A percentile compares a stretch with the other conserved stretches of the same genome.
These are phyloP conservation scores for Therioaphis trifolii DNA, from an alignment of 2,888 invertebrate species.

Conservation along the genomic window DNA sequence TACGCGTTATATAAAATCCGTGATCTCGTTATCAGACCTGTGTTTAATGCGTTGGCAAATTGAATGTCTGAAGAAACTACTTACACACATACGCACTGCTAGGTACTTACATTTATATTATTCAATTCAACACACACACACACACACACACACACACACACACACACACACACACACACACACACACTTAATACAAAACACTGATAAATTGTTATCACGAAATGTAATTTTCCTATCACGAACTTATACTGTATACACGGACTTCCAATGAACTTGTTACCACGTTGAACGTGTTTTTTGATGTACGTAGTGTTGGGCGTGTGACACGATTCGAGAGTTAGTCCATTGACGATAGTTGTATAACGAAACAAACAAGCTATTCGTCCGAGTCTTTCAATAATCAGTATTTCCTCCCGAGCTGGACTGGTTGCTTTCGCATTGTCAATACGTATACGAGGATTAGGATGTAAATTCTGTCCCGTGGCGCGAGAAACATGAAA, in stretches of 20 bases:
- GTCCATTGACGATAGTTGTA: not conserved
- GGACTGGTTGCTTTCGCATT: no score
- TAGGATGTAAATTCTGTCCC: no score
- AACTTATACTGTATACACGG: constrained; percentile 25
- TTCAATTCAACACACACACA: not conserved
- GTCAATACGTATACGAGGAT: no score
- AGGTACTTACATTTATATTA: not conserved
- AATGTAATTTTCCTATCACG: constrained; percentile 49
- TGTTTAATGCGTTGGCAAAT: constrained; percentile 41
- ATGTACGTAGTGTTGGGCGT: not conserved
- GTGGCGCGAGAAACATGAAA: no score
- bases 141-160: no score
- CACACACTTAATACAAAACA: no score
- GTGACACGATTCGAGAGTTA: constrained; percentile 37
- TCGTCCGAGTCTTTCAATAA: no score
- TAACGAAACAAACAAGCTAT: no score
- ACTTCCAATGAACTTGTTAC: constrained; percentile 33
- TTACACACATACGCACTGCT: not conserved
- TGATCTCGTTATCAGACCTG: constrained; percentile 35
- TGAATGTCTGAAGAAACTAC: constrained; percentile 20
- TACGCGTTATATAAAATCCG: constrained; percentile 34
- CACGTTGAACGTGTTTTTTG: constrained; percentile 16
- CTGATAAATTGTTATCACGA: constrained; percentile 43
- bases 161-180: no score
- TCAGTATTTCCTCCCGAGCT: no score